Base-by-base conservation (phyloP, 2,888 invertebrate genomes). In the Drosophila suboccidentalis region DNA sequence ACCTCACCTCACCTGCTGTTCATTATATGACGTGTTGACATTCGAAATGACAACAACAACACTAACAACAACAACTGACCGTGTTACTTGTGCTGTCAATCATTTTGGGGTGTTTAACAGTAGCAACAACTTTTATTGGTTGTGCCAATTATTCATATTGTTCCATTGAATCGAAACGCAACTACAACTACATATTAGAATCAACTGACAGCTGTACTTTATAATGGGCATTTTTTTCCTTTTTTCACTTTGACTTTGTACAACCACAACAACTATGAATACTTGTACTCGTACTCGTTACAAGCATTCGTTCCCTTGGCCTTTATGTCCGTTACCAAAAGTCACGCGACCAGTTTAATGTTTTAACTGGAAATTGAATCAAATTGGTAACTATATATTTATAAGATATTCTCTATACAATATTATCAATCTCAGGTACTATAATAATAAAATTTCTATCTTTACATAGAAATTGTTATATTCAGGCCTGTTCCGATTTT, bases 61-160 rank as follows among this genome's bases (percentile, higher is more conserved):
- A 51, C 43, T 51, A 57, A 62, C 65, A 26, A 34, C 29, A 39
- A 50, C 54, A 43, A 41, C 22, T 44, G 19, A 44, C 43, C n/a
- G 38, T 43, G 43, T 43, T n/a, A 39, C 50, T 54, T 63, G 75
- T 46, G 19, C 88, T 88, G 84, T 85, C 84, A 86, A 85, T 85
- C 84, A 85, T 41, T 36, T 71, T 75, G 47, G 61, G 80, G 80
- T 69, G 88, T 82, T 76, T 78, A 26, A 26, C 26, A 26, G 26
- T 6, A 71, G 71, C 71, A 86, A 72, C 75, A 75, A 67, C 53
- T 70, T 70, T 69, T 85, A 82, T 86, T 86, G 87, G 66, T 63
- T 50, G 74, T 80, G 71, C 87, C 84, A 85, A 85, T 85, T 85
- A 88, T 85, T 85, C 88, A 85, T 88, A 88, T 83, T 88, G 87